Evolutionary conservation across 2,888 invertebrate species (phyloP).

Genomic region (Drosophila fungiperda): DNA sequence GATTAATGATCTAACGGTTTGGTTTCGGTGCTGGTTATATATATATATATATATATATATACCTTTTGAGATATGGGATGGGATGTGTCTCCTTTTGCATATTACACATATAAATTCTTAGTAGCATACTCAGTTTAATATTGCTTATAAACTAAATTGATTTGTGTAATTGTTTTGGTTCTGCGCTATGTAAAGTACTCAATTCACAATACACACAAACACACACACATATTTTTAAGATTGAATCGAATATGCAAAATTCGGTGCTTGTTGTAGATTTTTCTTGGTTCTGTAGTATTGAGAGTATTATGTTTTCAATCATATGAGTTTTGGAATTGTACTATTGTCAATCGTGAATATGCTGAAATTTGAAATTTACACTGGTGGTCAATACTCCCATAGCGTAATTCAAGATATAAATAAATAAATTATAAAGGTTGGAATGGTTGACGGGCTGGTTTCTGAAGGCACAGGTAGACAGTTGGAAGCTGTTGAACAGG

Average conservation of each 20-base stretch:
- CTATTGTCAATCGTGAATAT: conserved; percentile 77
- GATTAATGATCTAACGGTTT: neutral
- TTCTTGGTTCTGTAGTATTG: conserved; percentile 39
- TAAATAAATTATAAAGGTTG: conserved; percentile 79
- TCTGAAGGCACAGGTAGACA: conserved; percentile 68
- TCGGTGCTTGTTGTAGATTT: conserved; percentile 4
- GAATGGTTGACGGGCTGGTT: conserved; percentile 68
- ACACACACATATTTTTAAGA: neutral
- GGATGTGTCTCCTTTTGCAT: neutral
- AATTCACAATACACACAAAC: neutral
- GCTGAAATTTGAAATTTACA: conserved; percentile 80
- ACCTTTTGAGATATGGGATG: neutral
- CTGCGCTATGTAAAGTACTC: neutral
- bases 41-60: neutral
- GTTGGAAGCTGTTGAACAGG: conserved; percentile 81
- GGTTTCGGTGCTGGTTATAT: neutral
- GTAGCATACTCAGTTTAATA: neutral
- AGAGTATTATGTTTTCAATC: conserved; percentile 65
- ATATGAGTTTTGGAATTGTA: conserved; percentile 68
- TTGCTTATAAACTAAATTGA: neutral
- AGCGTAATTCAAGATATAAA: conserved; percentile 79
- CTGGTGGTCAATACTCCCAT: conserved; percentile 83
- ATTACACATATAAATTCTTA: neutral
- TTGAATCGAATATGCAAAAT: neutral
- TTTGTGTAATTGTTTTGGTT: neutral